Base-by-base conservation (phyloP, 2,797 vertebrate species). In the Austrolebias charrua region DNA sequence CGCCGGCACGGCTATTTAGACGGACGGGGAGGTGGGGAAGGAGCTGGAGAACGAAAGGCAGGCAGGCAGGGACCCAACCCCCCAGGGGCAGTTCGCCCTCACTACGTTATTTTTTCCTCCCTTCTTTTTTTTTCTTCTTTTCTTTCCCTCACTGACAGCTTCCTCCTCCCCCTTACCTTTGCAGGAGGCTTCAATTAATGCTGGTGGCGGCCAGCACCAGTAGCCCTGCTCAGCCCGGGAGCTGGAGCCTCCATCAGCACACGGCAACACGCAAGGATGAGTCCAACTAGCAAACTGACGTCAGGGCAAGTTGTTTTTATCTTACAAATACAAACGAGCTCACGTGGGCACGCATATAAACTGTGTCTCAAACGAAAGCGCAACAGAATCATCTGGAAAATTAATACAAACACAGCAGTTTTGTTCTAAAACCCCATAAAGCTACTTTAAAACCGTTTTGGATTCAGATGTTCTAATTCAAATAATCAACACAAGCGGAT, bases 101-200 rank as follows among this genome's bases (percentile, higher is more conserved):
- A 83, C 86, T 85, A 70, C 62, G 72, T 79, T 85, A 78, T 88
- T 90, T 90, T 86, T 83, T 81, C 11, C 24, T 81, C 16, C 24
- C 55, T 45, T 51, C 57, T 66, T 65, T 76, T 72, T 72, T 66
- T 73, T 55, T 7, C 47, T 28, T 31, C 28, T 48, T 59, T 76
- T 77, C 71, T 72, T 82, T 79, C 81, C 75, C 78, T 74, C 66
- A 58, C 84, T 87, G 83, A 86, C 86, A 86, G 75, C 83, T 72
- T 50, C 78, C 79, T 24, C 69, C 74, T 56, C 76, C 65, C 65
- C 83, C 85, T 83, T 85, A 91, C 86, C 87, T 92, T 86, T 90
- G 89, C 84, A 90, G 88, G 90, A 91, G 91, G 87, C 90, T 92
- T 93, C 92, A 93, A 93, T 93, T 93, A 94, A 88, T 86, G 79